Evolutionary conservation across 2,797 vertebrate species (phyloP), one percentile per base, ranked within the genome.

Genomic region (Pseudochromis fuscus): DNA sequence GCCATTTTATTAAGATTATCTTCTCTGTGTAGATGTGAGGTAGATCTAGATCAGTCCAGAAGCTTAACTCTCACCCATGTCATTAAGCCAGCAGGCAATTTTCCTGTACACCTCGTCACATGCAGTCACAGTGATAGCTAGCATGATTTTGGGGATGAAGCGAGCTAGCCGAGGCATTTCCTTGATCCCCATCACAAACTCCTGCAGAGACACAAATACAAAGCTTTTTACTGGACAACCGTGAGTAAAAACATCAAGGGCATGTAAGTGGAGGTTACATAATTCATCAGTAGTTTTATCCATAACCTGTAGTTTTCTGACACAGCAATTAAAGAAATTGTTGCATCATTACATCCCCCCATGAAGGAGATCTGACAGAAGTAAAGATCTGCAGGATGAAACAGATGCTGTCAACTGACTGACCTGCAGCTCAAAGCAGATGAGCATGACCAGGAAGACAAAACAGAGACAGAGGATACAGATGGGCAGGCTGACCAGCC

Each of bases 401-500:
- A 45, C 13, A 15, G 23, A 45, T 46, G 55, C 23, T 52, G 65
- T 45, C 18, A 16, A 51, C 40, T 38, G 67, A 84, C 91, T 92
- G 75, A 97, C 98, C 97, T 99, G 98, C 84, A 99, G 95, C 93
- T 98, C 96, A 70, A 99, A 96, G 93, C 98, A 99, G 93, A 95
- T 95, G 56, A 98, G 95, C 98, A 98, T 98, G 88, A 96, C 94
- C 75, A 98, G 92, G 93, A 99, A 98, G 93, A 97, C 96, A 24
- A 96, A 92, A 88, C 93, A 93, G 77, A 98, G 96, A 91, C 96
- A 97, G 89, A 95, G 82, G 81, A 98, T 87, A 89, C 98, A 98
- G 84, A 98, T 67, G 15, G 98, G 98, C 53, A 98, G 91, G 93
- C 97, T 98, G 89, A 99, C 96, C 46, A 98, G 92, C 92, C 96